A percentile compares a stretch with the other conserved stretches of the same genome.
These are phyloP conservation scores for Brachionus calyciflorus DNA, from an alignment of 1,140 invertebrate genomes.

Conservation along the genomic window DNA sequence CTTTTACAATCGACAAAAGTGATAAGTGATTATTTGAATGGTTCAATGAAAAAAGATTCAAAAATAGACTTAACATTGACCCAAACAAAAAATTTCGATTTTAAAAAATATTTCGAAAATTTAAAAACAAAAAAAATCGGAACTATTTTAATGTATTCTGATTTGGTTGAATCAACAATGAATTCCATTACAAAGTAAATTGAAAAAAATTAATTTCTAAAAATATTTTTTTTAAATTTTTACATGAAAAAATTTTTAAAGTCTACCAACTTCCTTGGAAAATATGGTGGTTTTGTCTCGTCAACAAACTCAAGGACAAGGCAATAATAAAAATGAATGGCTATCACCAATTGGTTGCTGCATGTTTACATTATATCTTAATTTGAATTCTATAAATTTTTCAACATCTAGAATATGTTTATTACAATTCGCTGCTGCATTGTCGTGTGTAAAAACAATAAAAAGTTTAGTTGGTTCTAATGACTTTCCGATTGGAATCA, in stretches of 20 bases:
- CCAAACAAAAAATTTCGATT: background rate
- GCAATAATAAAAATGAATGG: constrained; percentile 43
- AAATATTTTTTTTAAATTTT: background rate
- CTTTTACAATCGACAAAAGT: constrained; percentile 31
- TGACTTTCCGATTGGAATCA: background rate
- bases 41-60: constrained; percentile 15
- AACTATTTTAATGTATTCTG: constrained; percentile 26
- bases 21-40: constrained; percentile 33
- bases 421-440: constrained; percentile 28
- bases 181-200: constrained; percentile 29
- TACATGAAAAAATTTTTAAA: background rate
- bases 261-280: constrained; percentile 3
- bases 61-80: background rate
- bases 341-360: constrained; percentile 32
- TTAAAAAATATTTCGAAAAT: constrained; percentile 38
- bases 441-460: constrained; percentile 22
- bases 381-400: constrained; percentile 11
- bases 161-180: constrained; percentile 44
- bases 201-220: background rate
- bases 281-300: constrained; percentile 3
- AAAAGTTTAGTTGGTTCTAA: background rate
- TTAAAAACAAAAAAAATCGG: constrained; percentile 32
- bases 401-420: constrained; percentile 10
- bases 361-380: constrained; percentile 19
- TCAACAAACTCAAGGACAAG: constrained; percentile 33